Conservation (phyloP, 2,113 vertebrate genomes). For the Serinus canaria region DNA sequence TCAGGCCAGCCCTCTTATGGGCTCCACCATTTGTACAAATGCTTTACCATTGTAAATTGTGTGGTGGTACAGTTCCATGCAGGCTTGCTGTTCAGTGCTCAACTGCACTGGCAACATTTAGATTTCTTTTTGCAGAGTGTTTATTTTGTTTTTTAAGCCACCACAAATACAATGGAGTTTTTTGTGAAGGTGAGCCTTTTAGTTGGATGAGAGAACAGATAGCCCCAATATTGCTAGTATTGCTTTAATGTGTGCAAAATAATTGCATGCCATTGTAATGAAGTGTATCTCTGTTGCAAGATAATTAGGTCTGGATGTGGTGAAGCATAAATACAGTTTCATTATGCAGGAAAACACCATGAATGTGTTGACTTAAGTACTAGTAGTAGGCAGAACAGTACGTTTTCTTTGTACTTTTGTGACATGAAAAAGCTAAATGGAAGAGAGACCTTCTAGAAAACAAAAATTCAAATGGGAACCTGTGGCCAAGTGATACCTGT, state of each 20-base stretch:
- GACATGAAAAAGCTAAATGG: background rate
- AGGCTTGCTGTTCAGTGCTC: background rate
- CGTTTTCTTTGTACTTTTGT: background rate
- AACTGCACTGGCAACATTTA: background rate
- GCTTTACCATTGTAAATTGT: background rate
- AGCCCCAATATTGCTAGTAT: background rate
- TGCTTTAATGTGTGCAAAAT: background rate
- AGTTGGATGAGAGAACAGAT: background rate
- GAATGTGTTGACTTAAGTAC: background rate
- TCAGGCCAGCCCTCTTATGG: background rate
- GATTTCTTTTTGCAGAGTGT: background rate
- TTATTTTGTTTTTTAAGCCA: background rate
- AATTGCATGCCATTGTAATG: background rate
- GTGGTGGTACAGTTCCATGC: background rate
- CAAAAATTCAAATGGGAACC: background rate
- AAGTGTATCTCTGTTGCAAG: background rate
- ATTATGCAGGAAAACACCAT: background rate
- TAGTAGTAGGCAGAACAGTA: background rate
- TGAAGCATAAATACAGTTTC: background rate
- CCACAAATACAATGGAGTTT: background rate
- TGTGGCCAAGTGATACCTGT: background rate
- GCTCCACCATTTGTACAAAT: background rate
- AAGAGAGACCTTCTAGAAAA: background rate
- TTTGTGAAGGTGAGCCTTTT: background rate
- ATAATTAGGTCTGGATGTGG: background rate